Evolutionary conservation across 2,888 invertebrate species (phyloP).

Genomic region (Amiota mariae): DNA sequence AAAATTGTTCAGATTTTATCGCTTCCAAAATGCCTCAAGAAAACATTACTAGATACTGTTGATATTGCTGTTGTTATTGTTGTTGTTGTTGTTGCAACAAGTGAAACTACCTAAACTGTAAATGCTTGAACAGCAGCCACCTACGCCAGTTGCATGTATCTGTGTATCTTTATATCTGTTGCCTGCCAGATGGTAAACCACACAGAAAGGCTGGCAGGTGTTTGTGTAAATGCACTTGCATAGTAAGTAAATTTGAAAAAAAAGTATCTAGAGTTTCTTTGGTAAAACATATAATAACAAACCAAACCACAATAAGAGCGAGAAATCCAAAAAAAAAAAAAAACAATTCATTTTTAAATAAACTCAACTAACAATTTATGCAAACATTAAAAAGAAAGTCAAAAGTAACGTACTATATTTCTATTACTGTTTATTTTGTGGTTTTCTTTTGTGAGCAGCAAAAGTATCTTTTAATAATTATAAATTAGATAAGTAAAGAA

Average conservation of each 20-base stretch:
- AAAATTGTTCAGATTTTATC: too few relatives aligned
- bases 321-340: neutral
- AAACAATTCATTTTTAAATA: too few relatives aligned
- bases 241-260: neutral
- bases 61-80: too few relatives aligned
- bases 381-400: conserved; percentile 18
- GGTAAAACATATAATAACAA: neutral
- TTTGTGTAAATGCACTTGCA: neutral
- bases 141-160: too few relatives aligned
- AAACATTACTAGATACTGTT: too few relatives aligned
- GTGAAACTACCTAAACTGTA: too few relatives aligned
- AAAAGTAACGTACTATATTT: neutral
- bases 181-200: neutral
- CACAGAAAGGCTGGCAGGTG: conserved; percentile 3
- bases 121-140: too few relatives aligned
- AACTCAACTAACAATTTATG: conserved; percentile 9
- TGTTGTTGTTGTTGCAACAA: too few relatives aligned
- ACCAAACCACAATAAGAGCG: conserved; percentile 3
- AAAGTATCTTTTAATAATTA: neutral
- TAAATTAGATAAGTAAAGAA: too few relatives aligned
- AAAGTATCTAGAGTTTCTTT: neutral
- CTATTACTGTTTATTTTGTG: neutral
- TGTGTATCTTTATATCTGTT: too few relatives aligned
- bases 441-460: neutral
- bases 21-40: too few relatives aligned